Conservation (phyloP, 2,113 vertebrate genomes). For the cattle (Bos taurus) region DNA sequence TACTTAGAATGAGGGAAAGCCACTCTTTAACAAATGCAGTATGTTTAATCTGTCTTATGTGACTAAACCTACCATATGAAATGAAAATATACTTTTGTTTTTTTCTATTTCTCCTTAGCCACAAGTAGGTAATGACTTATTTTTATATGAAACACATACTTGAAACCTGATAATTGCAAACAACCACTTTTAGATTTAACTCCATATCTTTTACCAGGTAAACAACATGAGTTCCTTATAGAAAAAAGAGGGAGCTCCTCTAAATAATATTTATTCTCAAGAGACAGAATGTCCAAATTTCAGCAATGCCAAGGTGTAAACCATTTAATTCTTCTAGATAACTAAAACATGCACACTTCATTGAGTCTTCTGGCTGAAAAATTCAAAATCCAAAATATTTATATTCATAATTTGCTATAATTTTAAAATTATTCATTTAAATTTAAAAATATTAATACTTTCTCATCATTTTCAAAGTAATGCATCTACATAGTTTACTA, state of each 20-base stretch:
- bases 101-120: not conserved
- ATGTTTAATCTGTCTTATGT: constrained; percentile 61
- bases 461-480: constrained; percentile 32
- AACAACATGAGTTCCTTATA: not conserved
- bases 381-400: not conserved
- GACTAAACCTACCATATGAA: constrained; percentile 48
- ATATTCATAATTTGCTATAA: not conserved
- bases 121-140: not conserved
- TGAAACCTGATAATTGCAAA: not conserved
- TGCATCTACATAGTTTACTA: not conserved
- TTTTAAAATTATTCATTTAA: not conserved
- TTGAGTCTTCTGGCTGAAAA: constrained; percentile 1
- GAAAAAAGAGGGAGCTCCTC: not conserved
- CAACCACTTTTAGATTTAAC: not conserved
- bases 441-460: not conserved
- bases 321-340: not conserved
- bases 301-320: not conserved
- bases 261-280: not conserved
- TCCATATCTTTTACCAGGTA: not conserved
- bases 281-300: not conserved
- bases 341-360: not conserved
- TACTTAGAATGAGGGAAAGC: constrained; percentile 41
- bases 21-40: constrained; percentile 50
- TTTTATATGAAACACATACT: constrained; percentile 16
- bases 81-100: not conserved